Conservation (phyloP, 37 sponge, comb jelly and placozoan genomes). For the Halisarca cf. caerulea region DNA sequence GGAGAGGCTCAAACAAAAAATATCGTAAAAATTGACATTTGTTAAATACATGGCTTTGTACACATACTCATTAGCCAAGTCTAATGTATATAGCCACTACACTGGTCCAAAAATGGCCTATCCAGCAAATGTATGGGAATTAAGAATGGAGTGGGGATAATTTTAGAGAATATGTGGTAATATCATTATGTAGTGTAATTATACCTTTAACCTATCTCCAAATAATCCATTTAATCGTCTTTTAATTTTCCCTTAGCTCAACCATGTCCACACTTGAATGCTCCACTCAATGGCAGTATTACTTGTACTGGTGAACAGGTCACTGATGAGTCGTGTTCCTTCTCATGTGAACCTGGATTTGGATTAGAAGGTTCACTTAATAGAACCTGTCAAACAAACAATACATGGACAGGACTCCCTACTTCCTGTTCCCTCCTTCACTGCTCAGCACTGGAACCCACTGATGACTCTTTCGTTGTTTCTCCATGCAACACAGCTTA, state of each 20-base stretch:
- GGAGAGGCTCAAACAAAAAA: no score
- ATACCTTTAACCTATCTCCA: no score
- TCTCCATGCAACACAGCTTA: conserved; percentile 17
- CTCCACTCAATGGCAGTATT: conserved; percentile 34
- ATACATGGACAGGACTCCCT: conserved; percentile 29
- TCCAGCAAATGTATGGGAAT: no score
- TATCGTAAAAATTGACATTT: no score
- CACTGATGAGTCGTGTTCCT: conserved; percentile 35
- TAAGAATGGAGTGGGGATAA: no score
- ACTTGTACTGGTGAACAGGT: conserved; percentile 45
- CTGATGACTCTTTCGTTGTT: not conserved
- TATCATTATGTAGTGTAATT: no score
- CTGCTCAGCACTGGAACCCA: not conserved
- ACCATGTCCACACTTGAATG: conserved; percentile 27
- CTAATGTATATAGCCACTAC: no score
- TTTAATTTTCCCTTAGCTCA: conserved; percentile 13
- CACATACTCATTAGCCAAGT: no score
- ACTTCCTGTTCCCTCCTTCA: not conserved
- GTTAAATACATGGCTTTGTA: no score
- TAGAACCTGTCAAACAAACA: conserved; percentile 18
- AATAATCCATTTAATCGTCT: no score
- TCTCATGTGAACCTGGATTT: conserved; percentile 33
- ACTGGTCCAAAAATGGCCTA: no score
- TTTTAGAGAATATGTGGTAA: no score
- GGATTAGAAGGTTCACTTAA: not conserved